phyloP scores from a whole-genome alignment of 1,140 invertebrate genomes.

The Mercenaria mercenaria region DNA sequence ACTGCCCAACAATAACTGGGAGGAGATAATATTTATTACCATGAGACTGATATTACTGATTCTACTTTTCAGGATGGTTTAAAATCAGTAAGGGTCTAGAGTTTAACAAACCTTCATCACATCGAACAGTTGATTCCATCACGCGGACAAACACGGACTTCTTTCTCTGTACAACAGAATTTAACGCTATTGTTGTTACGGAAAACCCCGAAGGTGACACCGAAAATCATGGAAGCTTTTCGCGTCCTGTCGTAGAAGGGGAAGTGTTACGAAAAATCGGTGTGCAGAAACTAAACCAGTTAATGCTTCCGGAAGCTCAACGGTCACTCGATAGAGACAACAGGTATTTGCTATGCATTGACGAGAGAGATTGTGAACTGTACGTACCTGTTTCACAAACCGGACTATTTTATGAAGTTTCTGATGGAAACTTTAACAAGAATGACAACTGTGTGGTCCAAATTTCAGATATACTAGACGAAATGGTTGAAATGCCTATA shows the following conservation, averaged over 20 bases:
- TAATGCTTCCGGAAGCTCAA: conserved; percentile 31
- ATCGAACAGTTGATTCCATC: conserved; percentile 43
- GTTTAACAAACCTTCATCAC: conserved; percentile 52
- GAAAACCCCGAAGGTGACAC: background rate
- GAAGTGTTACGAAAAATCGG: conserved; percentile 61
- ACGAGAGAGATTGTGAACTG: conserved; percentile 54
- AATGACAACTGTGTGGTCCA: conserved; percentile 51
- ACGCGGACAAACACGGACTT: conserved; percentile 7
- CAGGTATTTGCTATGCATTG: conserved; percentile 51
- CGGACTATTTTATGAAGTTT: conserved; percentile 64
- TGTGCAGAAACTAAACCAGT: conserved; percentile 46
- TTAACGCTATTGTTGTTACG: conserved; percentile 47
- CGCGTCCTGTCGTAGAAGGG: conserved; percentile 41
- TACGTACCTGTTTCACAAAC: conserved; percentile 38
- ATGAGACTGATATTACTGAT: no score
- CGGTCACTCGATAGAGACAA: background rate
- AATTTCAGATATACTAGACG: conserved; percentile 52
- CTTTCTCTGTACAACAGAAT: conserved; percentile 63
- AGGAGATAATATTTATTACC: no score
- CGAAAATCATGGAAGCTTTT: conserved; percentile 1
- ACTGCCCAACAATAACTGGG: no score
- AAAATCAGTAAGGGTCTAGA: conserved; percentile 58
- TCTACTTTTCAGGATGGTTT: conserved; percentile 64
- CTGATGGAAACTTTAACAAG: conserved; percentile 56
- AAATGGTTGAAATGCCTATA: conserved; percentile 59